Base-by-base conservation (phyloP, 1,140 invertebrate genomes). In the Bombus terrestris region DNA sequence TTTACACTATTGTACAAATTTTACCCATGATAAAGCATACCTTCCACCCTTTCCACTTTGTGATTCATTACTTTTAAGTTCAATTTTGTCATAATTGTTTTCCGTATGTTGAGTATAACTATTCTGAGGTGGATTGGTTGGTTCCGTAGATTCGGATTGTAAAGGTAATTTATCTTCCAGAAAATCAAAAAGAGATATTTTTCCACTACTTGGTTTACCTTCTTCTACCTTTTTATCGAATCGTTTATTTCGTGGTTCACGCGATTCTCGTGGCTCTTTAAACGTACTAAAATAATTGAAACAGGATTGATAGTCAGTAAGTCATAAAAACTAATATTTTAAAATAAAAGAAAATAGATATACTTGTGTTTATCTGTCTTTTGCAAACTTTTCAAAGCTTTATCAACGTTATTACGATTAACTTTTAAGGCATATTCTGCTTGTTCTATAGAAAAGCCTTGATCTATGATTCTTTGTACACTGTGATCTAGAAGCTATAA, bases 101-200 rank as follows among this genome's bases (percentile, higher is more conserved):
- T 95, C 92, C 0, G 86, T 90, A 47, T 90, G 89, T 84, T 92
- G 94, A 5, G 85, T 77, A 57, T 82, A 88, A 83, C 68, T 87
- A 79, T 92, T 92, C 68, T 90, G 84, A 3, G 89, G 80, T 43
- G 75, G 79, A 87, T 87, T 92, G 53, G 43, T 90, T 10, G 79
- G 88, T 62, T 94, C 93, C 6, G 88, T 25, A 6, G 85, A 76
- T 77, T 95, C 95, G 15, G 91, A 90, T 84, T 96, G 96, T 83
- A 96, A 95, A 72, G 97, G 97, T 39, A 98, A 95, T 95, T 98
- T 98, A 89, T 97, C 97, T 93, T 98, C 97, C 9, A 98, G 95
- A 92, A 98, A 99, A 94, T 98, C 98, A 95, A 98, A 98, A 3
- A 98, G 94, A 1, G 98, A 98, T 2, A 98, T 97, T 93, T 97